Evolutionary conservation across 2,113 vertebrate genomes (phyloP), one percentile per base, ranked within the genome.

Genomic region (Ochotona curzoniae): DNA sequence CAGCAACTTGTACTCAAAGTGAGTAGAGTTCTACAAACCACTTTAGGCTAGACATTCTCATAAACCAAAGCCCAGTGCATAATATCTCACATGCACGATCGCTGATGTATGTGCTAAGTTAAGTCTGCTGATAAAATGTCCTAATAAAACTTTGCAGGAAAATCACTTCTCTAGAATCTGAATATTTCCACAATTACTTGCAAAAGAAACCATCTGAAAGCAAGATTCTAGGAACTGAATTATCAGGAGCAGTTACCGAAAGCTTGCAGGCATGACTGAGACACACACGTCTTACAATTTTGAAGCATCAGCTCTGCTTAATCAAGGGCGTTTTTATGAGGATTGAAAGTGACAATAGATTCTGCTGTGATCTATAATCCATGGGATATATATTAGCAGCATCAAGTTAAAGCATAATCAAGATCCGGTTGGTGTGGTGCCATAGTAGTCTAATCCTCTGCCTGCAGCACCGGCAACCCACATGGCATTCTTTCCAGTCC

Each of bases 221-320:
- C 30, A 71, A 54, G 91, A 81, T 9, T 82, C 51, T 12, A 38
- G 73, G 30, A 93, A 69, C 44, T 12, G 63, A 92, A 80, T 86
- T 25, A 63, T 61, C 21, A 3, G 7, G 18, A 13, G 12, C 10
- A 25, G 82, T 80, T 80, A 67, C 11, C 61, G 25, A 94, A 90
- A 90, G 26, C 5, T 18, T 69, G 35, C 66, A 73, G 83, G 79
- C 13, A 26, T 11, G 30, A 51, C 47, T 76, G 51, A 93, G 60
- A 15, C 47, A 51, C 9, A 32, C 1, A 32, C 85, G 80, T 69
- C 90, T 60, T 78, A 1, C 47, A 71, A 60, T 38, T 76, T 60
- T 90, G 70, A 86, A 21, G 10, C n/a, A 47, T 35, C 47, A 71
- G 73, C 54, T 88, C 75, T 67, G 60, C 80, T 83, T 67, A 90